phyloP scores from a whole-genome alignment of 1,140 invertebrate species.

The Pogonomyrmex californicus region DNA sequence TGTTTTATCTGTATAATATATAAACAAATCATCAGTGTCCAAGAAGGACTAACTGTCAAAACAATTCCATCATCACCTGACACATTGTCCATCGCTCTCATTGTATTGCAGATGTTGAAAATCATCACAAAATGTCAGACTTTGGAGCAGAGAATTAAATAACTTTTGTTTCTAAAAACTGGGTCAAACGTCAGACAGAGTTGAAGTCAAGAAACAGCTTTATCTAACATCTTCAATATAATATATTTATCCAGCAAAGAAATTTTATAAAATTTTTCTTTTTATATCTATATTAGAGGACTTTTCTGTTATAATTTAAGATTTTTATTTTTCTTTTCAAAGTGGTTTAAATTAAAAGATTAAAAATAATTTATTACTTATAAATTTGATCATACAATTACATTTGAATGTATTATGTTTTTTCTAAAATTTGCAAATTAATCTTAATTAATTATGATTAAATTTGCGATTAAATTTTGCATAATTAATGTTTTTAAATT shows the following conservation, averaged over 20 bases:
- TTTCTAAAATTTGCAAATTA: background rate
- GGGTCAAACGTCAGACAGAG: background rate
- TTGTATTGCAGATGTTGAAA: background rate
- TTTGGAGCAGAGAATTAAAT: background rate
- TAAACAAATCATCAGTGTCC: background rate
- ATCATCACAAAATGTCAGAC: background rate
- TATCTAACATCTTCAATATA: background rate
- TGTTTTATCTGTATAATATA: background rate
- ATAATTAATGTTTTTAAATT: background rate
- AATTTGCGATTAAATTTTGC: background rate
- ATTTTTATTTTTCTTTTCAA: background rate
- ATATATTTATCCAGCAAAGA: background rate
- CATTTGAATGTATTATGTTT: background rate
- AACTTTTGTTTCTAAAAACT: background rate
- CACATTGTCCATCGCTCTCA: background rate
- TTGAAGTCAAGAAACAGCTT: background rate
- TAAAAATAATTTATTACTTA: background rate
- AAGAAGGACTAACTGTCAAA: constrained; percentile 39
- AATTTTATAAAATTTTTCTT: background rate
- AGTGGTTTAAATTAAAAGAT: background rate
- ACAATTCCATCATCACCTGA: constrained; percentile 3
- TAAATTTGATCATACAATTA: background rate
- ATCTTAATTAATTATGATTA: background rate
- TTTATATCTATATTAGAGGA: background rate
- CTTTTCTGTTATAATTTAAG: background rate